A percentile compares a stretch with the other conserved stretches of the same genome.
Evolutionary conservation across 2,888 invertebrate species (phyloP).

Genomic region (Incurvaria masculella): DNA sequence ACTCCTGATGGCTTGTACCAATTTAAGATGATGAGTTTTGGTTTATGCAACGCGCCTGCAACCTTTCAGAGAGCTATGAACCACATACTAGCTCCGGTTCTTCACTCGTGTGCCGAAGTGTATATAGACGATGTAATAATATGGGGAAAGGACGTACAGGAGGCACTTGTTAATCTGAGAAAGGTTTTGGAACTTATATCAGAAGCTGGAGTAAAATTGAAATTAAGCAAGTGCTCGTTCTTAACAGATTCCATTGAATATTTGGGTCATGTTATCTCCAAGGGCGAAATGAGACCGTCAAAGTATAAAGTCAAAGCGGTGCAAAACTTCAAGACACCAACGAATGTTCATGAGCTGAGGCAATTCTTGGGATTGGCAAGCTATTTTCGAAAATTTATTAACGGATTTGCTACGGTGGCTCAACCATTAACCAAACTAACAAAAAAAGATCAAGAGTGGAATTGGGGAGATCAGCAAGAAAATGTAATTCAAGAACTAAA

Average conservation of each 20-base stretch:
- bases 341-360: conserved; percentile 12
- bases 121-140: conserved; percentile 14
- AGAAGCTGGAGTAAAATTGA: conserved; percentile 4
- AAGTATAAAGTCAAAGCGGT: conserved; percentile 6
- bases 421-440: conserved; percentile 10
- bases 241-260: conserved; percentile 7
- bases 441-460: conserved; percentile 9
- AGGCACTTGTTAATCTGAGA: conserved; percentile 3
- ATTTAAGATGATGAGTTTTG: conserved; percentile 12
- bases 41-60: conserved; percentile 10
- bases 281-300: conserved; percentile 5
- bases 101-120: conserved; percentile 11
- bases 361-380: conserved; percentile 14
- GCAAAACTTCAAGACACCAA: conserved; percentile 7
- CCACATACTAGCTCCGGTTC: conserved; percentile 8
- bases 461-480: conserved; percentile 6
- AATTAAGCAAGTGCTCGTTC: conserved; percentile 8
- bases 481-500: conserved; percentile 3
- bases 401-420: conserved; percentile 11
- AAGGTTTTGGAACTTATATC: conserved; percentile 5
- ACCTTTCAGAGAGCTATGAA: conserved; percentile 12
- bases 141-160: conserved; percentile 7
- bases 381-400: conserved; percentile 13
- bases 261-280: conserved; percentile 7
- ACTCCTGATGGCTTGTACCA: conserved; percentile 13